These are phyloP conservation scores for Aphelocoma californica DNA, from an alignment of 2,797 vertebrate genomes.

Conservation along the genomic window DNA sequence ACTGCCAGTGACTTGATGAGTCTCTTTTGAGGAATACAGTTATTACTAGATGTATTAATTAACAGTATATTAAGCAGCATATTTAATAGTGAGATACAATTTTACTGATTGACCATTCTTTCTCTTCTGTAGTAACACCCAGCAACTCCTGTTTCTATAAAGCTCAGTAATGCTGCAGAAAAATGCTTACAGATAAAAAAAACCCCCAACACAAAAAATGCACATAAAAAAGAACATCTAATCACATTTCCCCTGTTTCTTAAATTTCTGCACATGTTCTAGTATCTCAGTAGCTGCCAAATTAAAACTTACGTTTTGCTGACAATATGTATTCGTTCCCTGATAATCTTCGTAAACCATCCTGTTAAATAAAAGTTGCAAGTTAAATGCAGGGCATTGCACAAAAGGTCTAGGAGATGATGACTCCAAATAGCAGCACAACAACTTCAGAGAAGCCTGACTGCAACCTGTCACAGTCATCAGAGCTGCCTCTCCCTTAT, in stretches of 20 bases:
- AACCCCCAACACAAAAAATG: not conserved
- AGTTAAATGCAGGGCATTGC: not conserved
- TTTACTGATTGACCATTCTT: not conserved
- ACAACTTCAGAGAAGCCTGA: not conserved
- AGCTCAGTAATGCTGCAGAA: not conserved
- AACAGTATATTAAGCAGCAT: not conserved
- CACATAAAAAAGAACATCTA: not conserved
- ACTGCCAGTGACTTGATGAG: conserved; percentile 82
- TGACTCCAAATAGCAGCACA: not conserved
- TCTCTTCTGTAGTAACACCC: not conserved
- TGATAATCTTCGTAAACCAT: conserved; percentile 91
- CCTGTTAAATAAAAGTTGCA: conserved; percentile 76
- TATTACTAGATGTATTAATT: not conserved
- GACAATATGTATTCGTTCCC: conserved; percentile 93
- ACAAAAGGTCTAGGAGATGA: not conserved
- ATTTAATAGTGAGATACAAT: not conserved
- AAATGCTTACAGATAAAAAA: not conserved
- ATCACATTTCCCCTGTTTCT: not conserved
- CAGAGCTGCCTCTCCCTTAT: not conserved
- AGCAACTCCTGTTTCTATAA: not conserved
- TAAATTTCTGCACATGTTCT: not conserved
- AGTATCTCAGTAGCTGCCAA: not conserved
- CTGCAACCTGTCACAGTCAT: not conserved
- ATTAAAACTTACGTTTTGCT: conserved; percentile 86
- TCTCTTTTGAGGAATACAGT: conserved; percentile 71